Conservation (phyloP, 2,113 vertebrate species). For the Seriola dumerili region DNA sequence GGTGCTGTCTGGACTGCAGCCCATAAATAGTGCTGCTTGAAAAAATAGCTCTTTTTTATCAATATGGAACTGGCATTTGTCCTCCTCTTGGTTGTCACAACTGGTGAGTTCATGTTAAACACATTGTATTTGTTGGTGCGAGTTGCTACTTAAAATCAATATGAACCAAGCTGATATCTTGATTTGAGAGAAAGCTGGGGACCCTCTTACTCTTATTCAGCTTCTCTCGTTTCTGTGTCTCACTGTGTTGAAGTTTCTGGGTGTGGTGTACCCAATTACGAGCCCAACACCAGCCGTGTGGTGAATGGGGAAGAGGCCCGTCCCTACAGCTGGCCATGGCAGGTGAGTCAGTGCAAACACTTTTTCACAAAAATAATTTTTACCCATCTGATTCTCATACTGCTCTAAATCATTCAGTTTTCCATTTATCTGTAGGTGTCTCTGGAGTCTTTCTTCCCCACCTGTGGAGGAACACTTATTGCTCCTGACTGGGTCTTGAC, state of each 20-base stretch:
- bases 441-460: slow-evolving; percentile 73
- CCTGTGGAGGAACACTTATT: slow-evolving; percentile 79
- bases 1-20: slow-evolving; percentile 8
- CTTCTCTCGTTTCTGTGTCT: not conserved
- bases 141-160: not conserved
- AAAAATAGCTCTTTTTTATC: not conserved
- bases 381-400: not conserved
- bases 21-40: slow-evolving; percentile 52
- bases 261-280: slow-evolving; percentile 68
- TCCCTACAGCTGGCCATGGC: slow-evolving; percentile 82
- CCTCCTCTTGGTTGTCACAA: slow-evolving; percentile 56
- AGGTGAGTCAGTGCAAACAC: slow-evolving; percentile 35
- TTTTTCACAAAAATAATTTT: not conserved
- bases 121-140: too few relatives aligned
- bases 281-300: slow-evolving; percentile 57
- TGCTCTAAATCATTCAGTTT: not conserved
- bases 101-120: slow-evolving; percentile 55
- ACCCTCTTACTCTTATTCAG: not conserved
- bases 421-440: slow-evolving; percentile 58
- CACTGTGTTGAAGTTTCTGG: slow-evolving; percentile 58
- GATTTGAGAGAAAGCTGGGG: not conserved
- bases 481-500: slow-evolving; percentile 79
- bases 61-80: slow-evolving; percentile 60
- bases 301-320: slow-evolving; percentile 76
- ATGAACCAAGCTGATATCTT: not conserved